A percentile compares a stretch with the other conserved stretches of the same genome.
These are phyloP conservation scores for Pangasius djambal DNA, from an alignment of 2,797 vertebrate genomes.

Conservation along the genomic window DNA sequence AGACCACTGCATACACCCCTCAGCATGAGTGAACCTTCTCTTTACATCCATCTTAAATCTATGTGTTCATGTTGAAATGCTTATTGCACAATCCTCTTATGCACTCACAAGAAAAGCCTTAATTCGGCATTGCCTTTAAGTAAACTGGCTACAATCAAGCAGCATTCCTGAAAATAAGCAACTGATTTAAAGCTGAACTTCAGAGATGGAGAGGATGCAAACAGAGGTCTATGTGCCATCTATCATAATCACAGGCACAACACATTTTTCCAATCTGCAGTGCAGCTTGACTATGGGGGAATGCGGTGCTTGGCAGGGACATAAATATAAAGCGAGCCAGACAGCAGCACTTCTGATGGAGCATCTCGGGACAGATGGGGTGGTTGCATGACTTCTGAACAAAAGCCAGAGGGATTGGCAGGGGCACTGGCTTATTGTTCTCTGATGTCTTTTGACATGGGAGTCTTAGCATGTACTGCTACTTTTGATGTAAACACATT, in stretches of 20 bases:
- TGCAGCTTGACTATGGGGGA: conserved; percentile 53
- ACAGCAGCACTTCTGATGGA: conserved; percentile 55
- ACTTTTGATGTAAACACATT: conserved; percentile 52
- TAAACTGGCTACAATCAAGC: conserved; percentile 30
- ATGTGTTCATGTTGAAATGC: conserved; percentile 26
- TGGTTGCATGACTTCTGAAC: conserved; percentile 58
- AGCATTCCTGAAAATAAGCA: conserved; percentile 35
- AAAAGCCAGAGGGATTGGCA: conserved; percentile 59
- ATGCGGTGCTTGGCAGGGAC: conserved; percentile 55
- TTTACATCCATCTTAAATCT: conserved; percentile 1
- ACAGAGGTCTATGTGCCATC: conserved; percentile 39
- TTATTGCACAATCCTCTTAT: conserved; percentile 18
- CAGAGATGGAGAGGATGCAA: conserved; percentile 46
- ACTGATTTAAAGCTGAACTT: conserved; percentile 35
- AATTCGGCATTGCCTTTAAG: conserved; percentile 15
- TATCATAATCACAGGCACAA: conserved; percentile 52
- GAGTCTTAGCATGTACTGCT: conserved; percentile 45
- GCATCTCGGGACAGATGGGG: conserved; percentile 59
- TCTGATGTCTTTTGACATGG: conserved; percentile 57
- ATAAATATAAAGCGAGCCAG: conserved; percentile 54
- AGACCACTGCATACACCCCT: neutral
- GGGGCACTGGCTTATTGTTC: conserved; percentile 56
- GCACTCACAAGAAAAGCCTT: neutral
- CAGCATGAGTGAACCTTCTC: neutral
- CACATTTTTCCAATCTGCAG: conserved; percentile 59